These are phyloP conservation scores for Buphagus erythrorhynchus DNA, from an alignment of 2,797 vertebrate genomes.

Conservation along the genomic window DNA sequence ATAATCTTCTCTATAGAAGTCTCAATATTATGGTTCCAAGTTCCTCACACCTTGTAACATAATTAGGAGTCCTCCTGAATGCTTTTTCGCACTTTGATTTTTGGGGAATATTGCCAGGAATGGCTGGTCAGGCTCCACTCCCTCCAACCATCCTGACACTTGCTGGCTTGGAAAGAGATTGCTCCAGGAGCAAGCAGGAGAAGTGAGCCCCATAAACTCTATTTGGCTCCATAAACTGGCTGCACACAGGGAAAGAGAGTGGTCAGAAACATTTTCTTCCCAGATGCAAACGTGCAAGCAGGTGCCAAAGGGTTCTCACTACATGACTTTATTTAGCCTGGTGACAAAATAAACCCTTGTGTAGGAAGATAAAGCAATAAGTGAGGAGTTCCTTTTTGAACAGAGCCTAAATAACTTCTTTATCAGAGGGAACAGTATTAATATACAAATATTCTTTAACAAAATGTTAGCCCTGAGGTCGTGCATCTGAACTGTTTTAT, in stretches of 20 bases:
- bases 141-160: neutral
- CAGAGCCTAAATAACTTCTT: constrained; percentile 2
- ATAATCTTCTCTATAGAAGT: neutral
- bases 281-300: constrained; percentile 3
- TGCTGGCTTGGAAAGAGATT: neutral
- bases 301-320: constrained; percentile 29
- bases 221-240: constrained; percentile 25
- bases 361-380: constrained; percentile 20
- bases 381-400: neutral
- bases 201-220: neutral
- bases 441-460: neutral
- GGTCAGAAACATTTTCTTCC: constrained; percentile 21
- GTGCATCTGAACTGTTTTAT: neutral
- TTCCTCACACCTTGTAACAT: constrained; percentile 50
- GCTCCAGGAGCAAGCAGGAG: neutral
- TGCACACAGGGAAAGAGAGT: neutral
- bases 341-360: constrained; percentile 24
- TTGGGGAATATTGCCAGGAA: neutral
- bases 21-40: constrained; percentile 5
- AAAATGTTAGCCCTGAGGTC: neutral
- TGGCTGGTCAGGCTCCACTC: neutral
- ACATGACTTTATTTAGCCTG: neutral
- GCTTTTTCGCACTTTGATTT: neutral
- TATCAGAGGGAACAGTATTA: neutral
- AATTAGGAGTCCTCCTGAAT: neutral